phyloP scores from a whole-genome alignment of 1,140 invertebrate genomes.

The Portunus trituberculatus region DNA sequence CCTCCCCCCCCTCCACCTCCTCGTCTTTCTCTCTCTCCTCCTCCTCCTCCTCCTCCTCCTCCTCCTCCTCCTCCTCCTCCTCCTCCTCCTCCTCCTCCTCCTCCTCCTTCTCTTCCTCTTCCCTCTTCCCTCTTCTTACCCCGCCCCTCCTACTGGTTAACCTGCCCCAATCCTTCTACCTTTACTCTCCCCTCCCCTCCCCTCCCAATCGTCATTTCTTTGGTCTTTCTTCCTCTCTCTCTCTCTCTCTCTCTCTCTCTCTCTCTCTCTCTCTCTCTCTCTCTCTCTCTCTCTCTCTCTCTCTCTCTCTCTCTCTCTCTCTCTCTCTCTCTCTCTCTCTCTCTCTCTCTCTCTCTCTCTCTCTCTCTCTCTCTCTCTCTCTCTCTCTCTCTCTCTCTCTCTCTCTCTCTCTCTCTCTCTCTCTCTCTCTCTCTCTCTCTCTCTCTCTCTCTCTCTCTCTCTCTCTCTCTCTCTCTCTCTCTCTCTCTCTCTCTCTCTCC shows the following conservation, averaged over 20 bases:
- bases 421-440: conserved; percentile 52
- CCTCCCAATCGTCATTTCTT: too few relatives aligned
- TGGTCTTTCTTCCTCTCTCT: conserved; percentile 16
- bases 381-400: not conserved
- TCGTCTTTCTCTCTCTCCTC: not conserved
- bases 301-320: not conserved
- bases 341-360: conserved; percentile 32
- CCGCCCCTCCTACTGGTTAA: not conserved
- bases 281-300: not conserved
- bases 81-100: not conserved
- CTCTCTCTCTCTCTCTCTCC: not conserved
- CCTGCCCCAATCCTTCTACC: not conserved
- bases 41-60: not conserved
- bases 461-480: conserved; percentile 23
- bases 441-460: conserved; percentile 33
- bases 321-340: conserved; percentile 44
- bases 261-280: conserved; percentile 33
- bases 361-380: conserved; percentile 35
- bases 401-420: conserved; percentile 16
- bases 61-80: not conserved
- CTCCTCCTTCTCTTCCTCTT: not conserved
- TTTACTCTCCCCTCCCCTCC: not conserved
- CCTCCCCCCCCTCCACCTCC: not conserved
- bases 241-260: conserved; percentile 37
- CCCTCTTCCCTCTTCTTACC: not conserved